Base-by-base conservation (phyloP, 2,888 invertebrate species). In the Folsomia manolachei region DNA sequence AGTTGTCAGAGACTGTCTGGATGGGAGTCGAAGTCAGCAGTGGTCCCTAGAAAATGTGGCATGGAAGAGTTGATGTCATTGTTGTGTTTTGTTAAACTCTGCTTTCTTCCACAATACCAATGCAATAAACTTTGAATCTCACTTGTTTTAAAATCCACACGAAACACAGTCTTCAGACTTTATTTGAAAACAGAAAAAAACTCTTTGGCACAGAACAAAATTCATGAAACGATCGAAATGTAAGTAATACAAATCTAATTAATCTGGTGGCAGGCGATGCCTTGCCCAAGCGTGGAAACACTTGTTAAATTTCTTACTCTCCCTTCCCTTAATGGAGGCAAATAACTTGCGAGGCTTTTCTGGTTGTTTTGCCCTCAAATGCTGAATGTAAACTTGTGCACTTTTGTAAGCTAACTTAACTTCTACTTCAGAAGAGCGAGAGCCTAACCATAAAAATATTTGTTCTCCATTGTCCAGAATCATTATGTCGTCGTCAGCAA, bases 401-500 rank as follows among this genome's bases (percentile, higher is more conserved):
- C 97, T 97, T 86, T 99, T 98, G 84, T 94, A 97, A 0, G 98
- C 97, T 70, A 99, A 87, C 86, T 99, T 99, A 73, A 97, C 95
- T 86, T 99, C 99, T 2, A 99, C 97, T 86, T 99, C 98, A 72
- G 96, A 96, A 82, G 97, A 96, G 81, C 92, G 91, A 71, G 95
- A 90, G 11, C 99, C 99, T 70, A 98, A 88, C 99, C 99, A 99
- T 69, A 99, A 87, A 86, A 96, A 99, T 71, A 99, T 95, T 85
- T 97, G 95, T 82, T 95, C 93, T 1, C 99, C 99, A 83, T 96
- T 98, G 85, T 99, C 99, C 80, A 99, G 87, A 80, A 99, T 95
- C 99, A 99, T 99, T 52, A 99, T 97, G 84, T 99, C 99, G 84
- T 99, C 98, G 85, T 99, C 98, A 0, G 97, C 97, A 80, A 99